Evolutionary conservation across 2,888 invertebrate genomes (phyloP).

Genomic region (Blastobasis lacticolella): DNA sequence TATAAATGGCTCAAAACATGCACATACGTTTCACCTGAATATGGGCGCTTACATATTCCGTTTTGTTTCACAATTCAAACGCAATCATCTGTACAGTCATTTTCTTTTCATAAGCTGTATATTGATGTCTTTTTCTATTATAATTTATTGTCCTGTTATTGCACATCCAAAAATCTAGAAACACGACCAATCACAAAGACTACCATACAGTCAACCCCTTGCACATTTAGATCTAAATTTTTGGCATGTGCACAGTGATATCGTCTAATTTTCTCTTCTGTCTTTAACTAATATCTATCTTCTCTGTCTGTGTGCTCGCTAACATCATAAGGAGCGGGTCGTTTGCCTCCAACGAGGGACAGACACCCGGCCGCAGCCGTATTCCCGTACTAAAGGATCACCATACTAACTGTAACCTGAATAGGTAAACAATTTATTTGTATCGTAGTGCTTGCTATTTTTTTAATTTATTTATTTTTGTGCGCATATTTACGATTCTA

Average conservation of each 20-base stretch:
- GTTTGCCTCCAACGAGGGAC: conserved; percentile 66
- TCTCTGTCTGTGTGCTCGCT: conserved; percentile 60
- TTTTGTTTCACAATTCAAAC: too few relatives aligned
- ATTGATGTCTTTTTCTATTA: conserved; percentile 10
- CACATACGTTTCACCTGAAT: too few relatives aligned
- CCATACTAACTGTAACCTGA: conserved; percentile 63
- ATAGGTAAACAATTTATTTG: conserved; percentile 46
- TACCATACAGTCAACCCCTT: too few relatives aligned
- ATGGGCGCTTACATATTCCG: too few relatives aligned
- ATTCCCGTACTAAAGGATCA: conserved; percentile 69
- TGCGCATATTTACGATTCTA: too few relatives aligned
- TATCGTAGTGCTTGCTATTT: conserved; percentile 18
- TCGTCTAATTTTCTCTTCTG: conserved; percentile 25
- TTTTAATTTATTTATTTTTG: background rate
- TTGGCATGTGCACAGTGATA: conserved; percentile 31
- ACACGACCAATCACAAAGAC: background rate
- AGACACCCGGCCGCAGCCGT: conserved; percentile 67
- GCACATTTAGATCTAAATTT: conserved; percentile 11
- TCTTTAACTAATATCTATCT: conserved; percentile 53
- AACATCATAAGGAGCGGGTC: conserved; percentile 69
- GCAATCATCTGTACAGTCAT: too few relatives aligned
- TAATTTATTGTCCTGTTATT: conserved; percentile 21
- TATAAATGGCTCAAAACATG: too few relatives aligned
- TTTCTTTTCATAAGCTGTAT: background rate
- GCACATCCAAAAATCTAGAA: conserved; percentile 23